Conservation (phyloP, 2,888 invertebrate species). For the Cistogaster globosa region DNA sequence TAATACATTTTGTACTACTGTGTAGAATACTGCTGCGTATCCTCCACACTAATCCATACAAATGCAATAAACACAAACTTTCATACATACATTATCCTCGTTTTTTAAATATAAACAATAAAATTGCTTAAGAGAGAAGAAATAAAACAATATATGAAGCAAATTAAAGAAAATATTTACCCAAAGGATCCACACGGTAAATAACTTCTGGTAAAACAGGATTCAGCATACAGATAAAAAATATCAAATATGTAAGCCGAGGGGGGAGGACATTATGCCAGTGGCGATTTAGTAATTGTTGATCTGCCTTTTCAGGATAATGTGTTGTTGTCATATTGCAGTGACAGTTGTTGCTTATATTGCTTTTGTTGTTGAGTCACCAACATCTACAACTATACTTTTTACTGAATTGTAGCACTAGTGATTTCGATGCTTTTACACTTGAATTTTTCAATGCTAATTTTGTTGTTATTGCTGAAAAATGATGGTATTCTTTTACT, state of each 20-base stretch:
- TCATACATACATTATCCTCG: not conserved
- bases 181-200: conserved; percentile 83
- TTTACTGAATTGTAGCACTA: not conserved
- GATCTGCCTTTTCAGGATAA: conserved; percentile 52
- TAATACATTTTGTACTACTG: not conserved
- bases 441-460: conserved; percentile 35
- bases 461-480: conserved; percentile 25
- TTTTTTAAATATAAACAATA: not conserved
- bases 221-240: conserved; percentile 78
- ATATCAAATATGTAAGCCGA: conserved; percentile 77
- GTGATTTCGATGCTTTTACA: conserved; percentile 8
- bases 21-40: not conserved
- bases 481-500: not conserved
- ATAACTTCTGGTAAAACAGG: conserved; percentile 81
- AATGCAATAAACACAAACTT: not conserved
- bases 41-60: not conserved
- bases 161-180: conserved; percentile 77
- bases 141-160: conserved; percentile 31
- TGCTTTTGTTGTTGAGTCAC: conserved; percentile 23
- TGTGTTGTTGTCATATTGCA: conserved; percentile 60
- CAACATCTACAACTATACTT: conserved; percentile 40
- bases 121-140: not conserved
- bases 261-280: conserved; percentile 76
- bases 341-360: conserved; percentile 12
- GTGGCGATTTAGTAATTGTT: conserved; percentile 64